A percentile compares a stretch with the other conserved stretches of the same genome.
phyloP scores from a whole-genome alignment of 2,113 vertebrate genomes.

The Todiramphus saurophagus region DNA sequence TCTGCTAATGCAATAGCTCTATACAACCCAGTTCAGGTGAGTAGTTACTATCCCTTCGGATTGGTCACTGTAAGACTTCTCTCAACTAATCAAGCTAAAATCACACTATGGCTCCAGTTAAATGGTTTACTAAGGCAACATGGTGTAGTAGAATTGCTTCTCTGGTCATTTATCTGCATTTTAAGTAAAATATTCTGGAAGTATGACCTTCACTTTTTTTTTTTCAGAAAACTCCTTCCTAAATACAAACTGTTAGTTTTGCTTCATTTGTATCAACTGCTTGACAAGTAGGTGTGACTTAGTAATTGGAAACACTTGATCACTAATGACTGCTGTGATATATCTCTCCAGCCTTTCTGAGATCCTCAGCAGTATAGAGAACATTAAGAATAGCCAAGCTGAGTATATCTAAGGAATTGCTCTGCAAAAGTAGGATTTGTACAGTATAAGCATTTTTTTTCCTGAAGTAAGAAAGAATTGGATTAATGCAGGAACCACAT shows the following conservation, averaged over 20 bases:
- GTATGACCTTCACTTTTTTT: background rate
- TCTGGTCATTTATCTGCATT: background rate
- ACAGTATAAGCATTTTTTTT: constrained; percentile 55
- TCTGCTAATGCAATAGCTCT: background rate
- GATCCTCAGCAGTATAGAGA: constrained; percentile 4
- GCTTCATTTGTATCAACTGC: constrained; percentile 38
- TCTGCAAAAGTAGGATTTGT: constrained; percentile 40
- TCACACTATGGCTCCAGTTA: background rate
- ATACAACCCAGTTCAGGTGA: background rate
- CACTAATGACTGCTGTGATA: constrained; percentile 44
- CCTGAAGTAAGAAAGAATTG: constrained; percentile 38
- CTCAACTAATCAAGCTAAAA: background rate
- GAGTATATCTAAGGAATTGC: constrained; percentile 49
- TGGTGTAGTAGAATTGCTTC: background rate
- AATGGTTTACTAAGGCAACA: background rate
- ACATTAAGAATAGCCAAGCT: constrained; percentile 42
- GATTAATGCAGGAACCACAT: constrained; percentile 10
- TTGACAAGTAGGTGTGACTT: constrained; percentile 55
- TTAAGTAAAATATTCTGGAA: background rate
- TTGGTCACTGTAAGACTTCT: background rate
- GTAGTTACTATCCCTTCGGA: background rate
- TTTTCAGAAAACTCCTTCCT: constrained; percentile 40
- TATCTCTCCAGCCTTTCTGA: constrained; percentile 34
- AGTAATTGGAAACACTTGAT: constrained; percentile 66
- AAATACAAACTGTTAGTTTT: constrained; percentile 14